Base-by-base conservation (phyloP, 2,113 vertebrate species). In the Geococcyx californianus region DNA sequence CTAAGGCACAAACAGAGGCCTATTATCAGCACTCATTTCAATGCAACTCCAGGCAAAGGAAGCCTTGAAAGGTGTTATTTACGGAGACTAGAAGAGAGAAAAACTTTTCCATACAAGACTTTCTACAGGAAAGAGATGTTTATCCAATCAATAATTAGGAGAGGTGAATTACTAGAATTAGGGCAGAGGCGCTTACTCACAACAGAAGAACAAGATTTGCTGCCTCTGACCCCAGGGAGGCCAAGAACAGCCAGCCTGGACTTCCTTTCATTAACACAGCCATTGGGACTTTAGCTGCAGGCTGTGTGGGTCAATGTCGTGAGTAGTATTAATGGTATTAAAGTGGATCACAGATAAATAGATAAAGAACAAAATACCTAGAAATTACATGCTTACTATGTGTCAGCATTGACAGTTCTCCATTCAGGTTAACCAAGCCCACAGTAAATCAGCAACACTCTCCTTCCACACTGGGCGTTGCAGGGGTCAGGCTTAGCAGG, bases 41-140 rank as follows among this genome's bases (percentile, higher is more conserved):
- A 44, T 92, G 47, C 55, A 74, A 92, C 80, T 94, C 60, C 29
- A 81, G 76, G 79, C 76, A 89, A 92, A 81, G 76, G 47, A 92
- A 90, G 47, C 47, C 34, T 47, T 92, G 68, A 81, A 93, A 92
- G 42, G 45, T 3, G 34, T 58, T 84, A 54, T 69, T 88, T 86
- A 86, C 3, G 0, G 63, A 70, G 55, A 55, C 36, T 80, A 18
- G 18, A 84, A 88, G 29, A 85, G 42, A 34, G 26, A 90, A 59
- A 15, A 77, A 66, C 59, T 86, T 80, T 63, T 90, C 72, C 47
- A 74, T n/a, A 63, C 38, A 92, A 16, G 51, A 90, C 31, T 93
- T 93, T 80, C 51, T 77, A 66, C 29, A 67, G 38, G 63, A 90
- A 88, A 58, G 13, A 70, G 12, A 55, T 74, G 26, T 90, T 88